phyloP scores from a whole-genome alignment of 2,113 vertebrate genomes.

The Agapornis roseicollis region DNA sequence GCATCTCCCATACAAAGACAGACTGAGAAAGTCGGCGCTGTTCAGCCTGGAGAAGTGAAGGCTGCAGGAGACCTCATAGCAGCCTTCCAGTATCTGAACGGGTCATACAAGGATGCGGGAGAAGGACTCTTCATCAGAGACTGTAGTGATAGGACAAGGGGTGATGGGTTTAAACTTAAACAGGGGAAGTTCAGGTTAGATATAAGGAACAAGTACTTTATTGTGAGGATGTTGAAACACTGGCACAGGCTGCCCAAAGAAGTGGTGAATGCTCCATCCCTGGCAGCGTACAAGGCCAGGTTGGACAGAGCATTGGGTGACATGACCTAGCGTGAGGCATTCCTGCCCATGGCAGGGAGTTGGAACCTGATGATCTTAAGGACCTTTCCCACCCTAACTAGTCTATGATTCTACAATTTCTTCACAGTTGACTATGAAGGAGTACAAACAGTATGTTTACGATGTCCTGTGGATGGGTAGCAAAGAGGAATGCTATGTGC shows the following conservation, averaged over 20 bases:
- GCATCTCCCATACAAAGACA: no score
- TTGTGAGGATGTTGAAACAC: background rate
- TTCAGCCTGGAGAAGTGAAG: no score
- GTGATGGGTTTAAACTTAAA: background rate
- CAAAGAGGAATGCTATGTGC: background rate
- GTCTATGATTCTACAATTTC: background rate
- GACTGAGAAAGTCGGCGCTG: no score
- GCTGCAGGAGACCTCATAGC: no score
- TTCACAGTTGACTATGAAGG: background rate
- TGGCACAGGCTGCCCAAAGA: background rate
- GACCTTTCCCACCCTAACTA: background rate
- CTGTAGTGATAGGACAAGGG: background rate
- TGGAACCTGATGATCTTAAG: background rate
- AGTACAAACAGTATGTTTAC: rapidly evolving
- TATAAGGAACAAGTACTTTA: background rate
- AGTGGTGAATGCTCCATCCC: background rate
- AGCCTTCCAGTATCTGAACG: no score
- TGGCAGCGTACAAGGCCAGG: background rate
- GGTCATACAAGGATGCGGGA: no score
- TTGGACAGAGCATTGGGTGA: background rate
- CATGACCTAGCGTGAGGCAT: background rate
- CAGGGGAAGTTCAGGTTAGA: background rate
- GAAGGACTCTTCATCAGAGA: no score
- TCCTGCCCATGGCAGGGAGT: background rate
- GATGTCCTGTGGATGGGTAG: background rate